Conservation (phyloP, 2,888 invertebrate genomes). For the Eupithecia insigniata region DNA sequence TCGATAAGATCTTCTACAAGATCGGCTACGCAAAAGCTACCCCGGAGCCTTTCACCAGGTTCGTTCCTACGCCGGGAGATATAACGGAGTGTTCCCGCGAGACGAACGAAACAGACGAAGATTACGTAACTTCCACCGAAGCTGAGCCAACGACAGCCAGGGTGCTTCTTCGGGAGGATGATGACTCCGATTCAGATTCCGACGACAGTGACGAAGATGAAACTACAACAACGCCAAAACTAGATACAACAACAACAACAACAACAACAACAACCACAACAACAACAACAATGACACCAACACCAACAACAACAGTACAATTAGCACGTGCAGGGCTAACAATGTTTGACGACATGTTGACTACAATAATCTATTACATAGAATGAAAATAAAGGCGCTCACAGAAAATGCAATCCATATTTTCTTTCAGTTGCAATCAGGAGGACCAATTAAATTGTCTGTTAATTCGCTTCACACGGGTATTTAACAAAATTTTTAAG, state of each 20-base stretch:
- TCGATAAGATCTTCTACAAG: constrained; percentile 69
- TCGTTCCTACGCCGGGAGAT: constrained; percentile 64
- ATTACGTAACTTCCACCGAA: background rate
- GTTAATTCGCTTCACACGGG: too few species aligned
- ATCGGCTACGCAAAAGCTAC: constrained; percentile 67
- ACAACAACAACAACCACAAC: background rate
- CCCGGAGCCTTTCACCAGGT: constrained; percentile 45
- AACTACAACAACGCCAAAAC: too few species aligned
- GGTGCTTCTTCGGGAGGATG: background rate
- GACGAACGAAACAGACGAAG: constrained; percentile 48
- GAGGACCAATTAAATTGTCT: too few species aligned
- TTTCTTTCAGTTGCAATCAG: background rate
- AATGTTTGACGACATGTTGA: background rate
- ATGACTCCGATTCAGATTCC: background rate
- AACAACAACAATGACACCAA: background rate
- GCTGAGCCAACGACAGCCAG: too few species aligned
- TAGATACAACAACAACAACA: background rate
- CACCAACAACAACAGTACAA: background rate
- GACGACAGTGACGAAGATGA: background rate
- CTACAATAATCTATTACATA: background rate
- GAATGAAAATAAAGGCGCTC: background rate
- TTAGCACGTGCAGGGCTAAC: background rate
- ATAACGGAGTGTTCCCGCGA: constrained; percentile 64
- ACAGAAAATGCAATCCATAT: too few species aligned
- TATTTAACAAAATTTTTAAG: too few species aligned